Evolutionary conservation across 2,888 invertebrate genomes (phyloP).

Genomic region (Ditula angustiorana): DNA sequence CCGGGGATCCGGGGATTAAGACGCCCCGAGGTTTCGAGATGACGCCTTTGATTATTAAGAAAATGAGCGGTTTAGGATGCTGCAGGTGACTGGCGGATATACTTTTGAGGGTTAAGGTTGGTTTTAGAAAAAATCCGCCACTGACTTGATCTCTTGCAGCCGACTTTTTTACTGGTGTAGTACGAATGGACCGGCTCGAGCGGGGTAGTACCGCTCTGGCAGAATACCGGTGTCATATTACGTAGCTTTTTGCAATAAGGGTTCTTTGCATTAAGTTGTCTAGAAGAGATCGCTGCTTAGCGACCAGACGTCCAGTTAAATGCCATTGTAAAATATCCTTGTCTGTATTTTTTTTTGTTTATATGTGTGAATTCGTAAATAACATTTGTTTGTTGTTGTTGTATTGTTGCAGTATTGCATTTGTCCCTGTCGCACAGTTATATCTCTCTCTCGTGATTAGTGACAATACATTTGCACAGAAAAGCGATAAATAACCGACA

Average conservation of each 20-base stretch:
- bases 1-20: slow-evolving; percentile 20
- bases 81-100: not conserved
- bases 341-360: no score
- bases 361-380: no score
- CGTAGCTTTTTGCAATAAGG: no score
- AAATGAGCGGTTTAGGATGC: not conserved
- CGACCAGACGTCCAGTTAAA: no score
- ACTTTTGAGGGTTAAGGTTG: not conserved
- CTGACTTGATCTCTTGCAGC: not conserved
- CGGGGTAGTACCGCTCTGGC: no score
- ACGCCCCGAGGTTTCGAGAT: slow-evolving; percentile 9
- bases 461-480: slow-evolving; percentile 28
- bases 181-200: no score
- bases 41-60: slow-evolving; percentile 21
- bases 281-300: no score
- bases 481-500: slow-evolving; percentile 24
- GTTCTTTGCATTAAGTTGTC: no score
- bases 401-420: not conserved
- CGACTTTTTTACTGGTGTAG: no score
- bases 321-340: no score
- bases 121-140: not conserved
- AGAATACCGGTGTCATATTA: no score
- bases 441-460: slow-evolving; percentile 24
- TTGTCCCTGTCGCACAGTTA: not conserved
- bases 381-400: not conserved